Evolutionary conservation across 2,113 vertebrate genomes (phyloP), one percentile per base, ranked within the genome.

Genomic region (Limnothrissa miodon): DNA sequence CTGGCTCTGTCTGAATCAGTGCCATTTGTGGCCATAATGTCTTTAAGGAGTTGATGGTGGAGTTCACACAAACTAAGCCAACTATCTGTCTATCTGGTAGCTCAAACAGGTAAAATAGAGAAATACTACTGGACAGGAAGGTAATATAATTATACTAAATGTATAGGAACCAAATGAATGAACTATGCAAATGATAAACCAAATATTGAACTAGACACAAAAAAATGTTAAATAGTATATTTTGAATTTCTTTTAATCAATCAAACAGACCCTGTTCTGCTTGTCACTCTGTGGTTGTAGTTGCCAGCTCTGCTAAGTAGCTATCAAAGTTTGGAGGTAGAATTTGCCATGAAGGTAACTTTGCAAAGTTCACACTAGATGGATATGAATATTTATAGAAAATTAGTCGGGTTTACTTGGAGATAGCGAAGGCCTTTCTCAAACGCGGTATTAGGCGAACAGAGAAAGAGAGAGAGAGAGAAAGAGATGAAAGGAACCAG

Each of bases 341-440:
- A 85, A 84, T 86, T 87, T 82, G 90, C 89, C 90, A 92, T 93
- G 90, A 94, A 91, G 92, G 90, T 93, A 94, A 94, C 91, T 93
- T 93, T 92, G 89, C 82, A 90, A 91, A 94, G 92, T 93, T 92
- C 88, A 89, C 90, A 80, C 83, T 82, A 84, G 88, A 89, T 81
- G 51, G 82, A 23, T 85, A 93, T 94, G 91, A 93, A 94, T 93
- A 93, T 93, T 94, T 92, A 93, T 93, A 89, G 85, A 88, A 92
- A 93, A 93, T 93, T 91, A 92, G 74, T 87, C 86, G 25, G 46
- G 80, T 74, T 87, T 82, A 90, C 91, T 83, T 82, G 33, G 83
- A n/a, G 90, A 91, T 93, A 92, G 91, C 87, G 1, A 36, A 33
- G 87, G 89, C 78, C 84, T 83, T 86, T 88, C 87, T 88, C 83